phyloP scores from a whole-genome alignment of 2,888 invertebrate genomes.

The Microdon myrmicae region DNA sequence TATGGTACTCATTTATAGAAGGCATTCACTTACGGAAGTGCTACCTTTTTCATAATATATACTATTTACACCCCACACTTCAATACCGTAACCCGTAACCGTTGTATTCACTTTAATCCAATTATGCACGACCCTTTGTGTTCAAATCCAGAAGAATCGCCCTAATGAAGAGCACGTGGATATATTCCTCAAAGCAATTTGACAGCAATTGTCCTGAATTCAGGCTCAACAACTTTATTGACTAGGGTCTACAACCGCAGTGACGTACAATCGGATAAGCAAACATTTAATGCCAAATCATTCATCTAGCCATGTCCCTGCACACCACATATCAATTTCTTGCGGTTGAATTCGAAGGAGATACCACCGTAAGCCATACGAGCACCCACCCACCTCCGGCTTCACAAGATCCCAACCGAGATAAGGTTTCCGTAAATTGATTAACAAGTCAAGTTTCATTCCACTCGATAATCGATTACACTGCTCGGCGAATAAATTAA shows the following conservation, averaged over 20 bases:
- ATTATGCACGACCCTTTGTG: no score
- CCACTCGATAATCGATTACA: conserved; percentile 40
- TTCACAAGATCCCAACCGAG: conserved; percentile 17
- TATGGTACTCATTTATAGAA: no score
- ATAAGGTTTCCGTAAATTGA: conserved; percentile 44
- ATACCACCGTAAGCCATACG: conserved; percentile 2
- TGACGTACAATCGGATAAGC: conserved; percentile 40
- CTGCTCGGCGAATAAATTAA: conserved; percentile 33
- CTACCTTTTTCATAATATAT: no score
- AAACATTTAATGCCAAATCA: conserved; percentile 26
- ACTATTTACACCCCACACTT: no score
- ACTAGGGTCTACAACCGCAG: conserved; percentile 11
- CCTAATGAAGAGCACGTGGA: no score
- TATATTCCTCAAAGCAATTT: no score
- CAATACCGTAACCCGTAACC: no score
- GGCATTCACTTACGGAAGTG: no score
- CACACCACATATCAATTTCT: conserved; percentile 31
- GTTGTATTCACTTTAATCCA: no score
- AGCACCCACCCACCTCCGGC: conserved; percentile 26
- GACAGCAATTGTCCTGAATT: no score
- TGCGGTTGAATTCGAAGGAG: not conserved
- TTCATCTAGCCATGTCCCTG: conserved; percentile 33
- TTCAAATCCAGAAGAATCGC: no score
- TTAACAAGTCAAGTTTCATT: conserved; percentile 47
- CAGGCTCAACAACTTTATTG: conserved; percentile 5